These are phyloP conservation scores for Sarcophaga subvicina DNA, from an alignment of 2,888 invertebrate species.

Conservation along the genomic window DNA sequence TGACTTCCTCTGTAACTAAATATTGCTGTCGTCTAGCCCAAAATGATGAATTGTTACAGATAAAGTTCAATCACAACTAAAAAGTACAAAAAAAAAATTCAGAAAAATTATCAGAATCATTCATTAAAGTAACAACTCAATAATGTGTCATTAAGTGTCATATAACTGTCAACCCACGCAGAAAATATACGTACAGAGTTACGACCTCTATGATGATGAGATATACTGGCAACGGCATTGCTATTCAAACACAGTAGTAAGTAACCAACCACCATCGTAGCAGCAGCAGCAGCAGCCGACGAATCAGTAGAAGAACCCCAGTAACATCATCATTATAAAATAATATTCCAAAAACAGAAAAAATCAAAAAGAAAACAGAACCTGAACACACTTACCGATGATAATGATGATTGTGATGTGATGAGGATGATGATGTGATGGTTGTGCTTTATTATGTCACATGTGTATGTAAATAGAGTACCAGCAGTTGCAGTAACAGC, in stretches of 20 bases:
- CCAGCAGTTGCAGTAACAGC: conserved; percentile 6
- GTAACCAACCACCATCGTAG: conserved; percentile 45
- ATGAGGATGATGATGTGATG: conserved; percentile 18
- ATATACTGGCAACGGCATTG: not conserved
- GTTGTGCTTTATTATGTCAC: conserved; percentile 64
- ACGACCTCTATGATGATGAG: conserved; percentile 63
- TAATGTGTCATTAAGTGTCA: conserved; percentile 70
- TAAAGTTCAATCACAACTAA: conserved; percentile 16
- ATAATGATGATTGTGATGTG: conserved; percentile 10
- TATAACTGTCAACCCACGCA: conserved; percentile 69
- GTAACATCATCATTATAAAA: conserved; percentile 5
- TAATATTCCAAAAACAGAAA: not conserved
- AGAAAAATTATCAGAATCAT: conserved; percentile 64
- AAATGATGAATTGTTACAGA: conserved; percentile 43
- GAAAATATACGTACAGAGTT: conserved; percentile 49
- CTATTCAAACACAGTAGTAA: conserved; percentile 20
- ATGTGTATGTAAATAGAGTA: conserved; percentile 40
- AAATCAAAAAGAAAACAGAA: conserved; percentile 20
- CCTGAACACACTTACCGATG: conserved; percentile 57
- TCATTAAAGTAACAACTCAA: conserved; percentile 70
- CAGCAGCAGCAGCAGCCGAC: conserved; percentile 35
- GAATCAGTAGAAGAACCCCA: conserved; percentile 19
- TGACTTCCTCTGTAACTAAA: not conserved
- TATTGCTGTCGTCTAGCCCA: not conserved
- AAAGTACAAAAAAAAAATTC: not conserved